These are phyloP conservation scores for Myiopsitta monachus DNA, from an alignment of 2,113 vertebrate species.

Conservation along the genomic window DNA sequence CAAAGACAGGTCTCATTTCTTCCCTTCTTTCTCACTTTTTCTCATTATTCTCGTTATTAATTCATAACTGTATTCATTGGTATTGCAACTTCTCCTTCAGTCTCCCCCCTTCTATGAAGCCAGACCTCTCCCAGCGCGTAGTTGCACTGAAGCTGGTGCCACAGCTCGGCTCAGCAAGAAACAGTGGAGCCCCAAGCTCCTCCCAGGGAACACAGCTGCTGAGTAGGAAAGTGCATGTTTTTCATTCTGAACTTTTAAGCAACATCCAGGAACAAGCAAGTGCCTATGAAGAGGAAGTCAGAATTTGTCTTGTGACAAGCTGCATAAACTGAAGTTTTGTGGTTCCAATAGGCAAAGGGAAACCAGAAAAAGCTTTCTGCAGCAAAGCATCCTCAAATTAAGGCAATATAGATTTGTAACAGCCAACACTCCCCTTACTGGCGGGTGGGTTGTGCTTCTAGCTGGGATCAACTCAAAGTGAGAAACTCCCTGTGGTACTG, in stretches of 20 bases:
- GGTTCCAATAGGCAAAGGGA: neutral
- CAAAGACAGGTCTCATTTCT: neutral
- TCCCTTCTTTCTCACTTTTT: neutral
- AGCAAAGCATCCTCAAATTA: neutral
- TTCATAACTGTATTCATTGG: neutral
- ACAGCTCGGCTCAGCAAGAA: neutral
- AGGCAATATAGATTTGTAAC: neutral
- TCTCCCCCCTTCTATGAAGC: neutral
- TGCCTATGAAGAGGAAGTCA: neutral
- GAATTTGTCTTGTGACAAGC: neutral
- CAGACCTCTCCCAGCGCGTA: accelerated
- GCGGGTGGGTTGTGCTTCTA: neutral
- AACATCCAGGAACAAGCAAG: neutral
- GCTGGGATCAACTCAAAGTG: neutral
- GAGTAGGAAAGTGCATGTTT: neutral
- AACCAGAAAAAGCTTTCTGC: neutral
- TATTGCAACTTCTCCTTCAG: neutral
- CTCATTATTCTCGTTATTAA: neutral
- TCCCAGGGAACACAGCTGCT: neutral
- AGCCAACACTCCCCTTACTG: neutral
- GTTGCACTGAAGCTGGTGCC: neutral
- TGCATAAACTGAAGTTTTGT: neutral
- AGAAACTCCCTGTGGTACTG: neutral
- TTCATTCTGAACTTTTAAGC: neutral
- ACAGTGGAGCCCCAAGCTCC: neutral